Percentiles rank a stretch among this genome's conserved stretches.
These are phyloP conservation scores for Cancer borealis DNA, from an alignment of 2,888 invertebrate species.

Conservation along the genomic window DNA sequence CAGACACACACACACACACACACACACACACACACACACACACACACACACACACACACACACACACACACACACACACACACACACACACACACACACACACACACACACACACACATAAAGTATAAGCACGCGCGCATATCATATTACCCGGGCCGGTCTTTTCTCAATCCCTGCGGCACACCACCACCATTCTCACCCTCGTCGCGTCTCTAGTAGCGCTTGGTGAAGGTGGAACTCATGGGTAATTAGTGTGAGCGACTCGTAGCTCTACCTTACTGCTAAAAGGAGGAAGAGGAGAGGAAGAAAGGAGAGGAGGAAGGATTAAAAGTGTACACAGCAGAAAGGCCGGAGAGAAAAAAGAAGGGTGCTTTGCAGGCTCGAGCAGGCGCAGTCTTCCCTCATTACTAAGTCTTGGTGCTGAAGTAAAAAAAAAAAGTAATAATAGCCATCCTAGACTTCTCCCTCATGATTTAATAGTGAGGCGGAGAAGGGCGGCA, in stretches of 20 bases:
- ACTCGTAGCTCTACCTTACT: too few relatives aligned
- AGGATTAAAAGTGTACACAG: not conserved
- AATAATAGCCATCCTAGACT: not conserved
- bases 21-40: conserved; percentile 1
- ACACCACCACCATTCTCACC: not conserved
- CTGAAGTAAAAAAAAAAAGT: not conserved
- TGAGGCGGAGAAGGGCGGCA: not conserved
- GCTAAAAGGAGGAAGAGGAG: not conserved
- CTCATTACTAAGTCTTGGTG: not conserved
- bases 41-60: too few relatives aligned
- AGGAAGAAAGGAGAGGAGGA: not conserved
- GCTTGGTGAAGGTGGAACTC: not conserved
- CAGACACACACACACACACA: not conserved
- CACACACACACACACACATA: too few relatives aligned
- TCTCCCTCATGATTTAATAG: not conserved
- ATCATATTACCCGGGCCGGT: not conserved
- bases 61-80: too few relatives aligned
- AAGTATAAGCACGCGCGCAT: not conserved
- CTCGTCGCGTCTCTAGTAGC: not conserved
- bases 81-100: too few relatives aligned
- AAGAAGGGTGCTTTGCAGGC: not conserved
- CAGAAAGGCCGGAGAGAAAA: not conserved
- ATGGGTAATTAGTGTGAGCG: too few relatives aligned
- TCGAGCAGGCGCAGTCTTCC: not conserved
- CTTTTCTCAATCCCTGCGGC: not conserved